Evolutionary conservation across 2,797 vertebrate genomes (phyloP).

Genomic region (Danio aesculapii): DNA sequence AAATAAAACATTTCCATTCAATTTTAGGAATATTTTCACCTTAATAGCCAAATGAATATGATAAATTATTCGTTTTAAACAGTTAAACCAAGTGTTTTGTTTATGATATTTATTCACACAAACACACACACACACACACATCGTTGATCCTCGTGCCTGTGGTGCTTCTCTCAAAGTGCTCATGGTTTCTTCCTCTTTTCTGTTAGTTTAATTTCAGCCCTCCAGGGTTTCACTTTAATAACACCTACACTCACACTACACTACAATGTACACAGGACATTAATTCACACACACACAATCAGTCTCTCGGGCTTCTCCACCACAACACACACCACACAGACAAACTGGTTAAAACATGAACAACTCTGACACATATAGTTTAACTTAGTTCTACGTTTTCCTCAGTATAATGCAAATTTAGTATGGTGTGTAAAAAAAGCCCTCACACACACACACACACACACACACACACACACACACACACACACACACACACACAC

Average conservation of each 20-base stretch:
- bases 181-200: slow-evolving; percentile 10
- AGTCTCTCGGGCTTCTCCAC: neutral
- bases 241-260: neutral
- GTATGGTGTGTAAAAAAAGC: neutral
- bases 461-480: too few species aligned
- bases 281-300: neutral
- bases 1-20: too few species aligned
- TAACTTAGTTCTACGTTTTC: neutral
- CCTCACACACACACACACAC: too few species aligned
- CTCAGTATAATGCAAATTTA: neutral
- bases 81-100: neutral
- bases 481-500: too few species aligned
- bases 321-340: neutral
- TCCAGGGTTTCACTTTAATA: neutral
- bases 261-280: neutral
- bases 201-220: neutral
- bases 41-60: too few species aligned
- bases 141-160: neutral
- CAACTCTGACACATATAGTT: neutral
- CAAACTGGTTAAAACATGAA: neutral
- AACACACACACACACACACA: neutral
- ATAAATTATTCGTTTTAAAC: neutral
- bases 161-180: neutral
- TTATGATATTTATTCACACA: neutral
- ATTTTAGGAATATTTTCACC: too few species aligned